These are phyloP conservation scores for Leistus spinibarbis DNA, from an alignment of 2,888 invertebrate genomes.

Conservation along the genomic window DNA sequence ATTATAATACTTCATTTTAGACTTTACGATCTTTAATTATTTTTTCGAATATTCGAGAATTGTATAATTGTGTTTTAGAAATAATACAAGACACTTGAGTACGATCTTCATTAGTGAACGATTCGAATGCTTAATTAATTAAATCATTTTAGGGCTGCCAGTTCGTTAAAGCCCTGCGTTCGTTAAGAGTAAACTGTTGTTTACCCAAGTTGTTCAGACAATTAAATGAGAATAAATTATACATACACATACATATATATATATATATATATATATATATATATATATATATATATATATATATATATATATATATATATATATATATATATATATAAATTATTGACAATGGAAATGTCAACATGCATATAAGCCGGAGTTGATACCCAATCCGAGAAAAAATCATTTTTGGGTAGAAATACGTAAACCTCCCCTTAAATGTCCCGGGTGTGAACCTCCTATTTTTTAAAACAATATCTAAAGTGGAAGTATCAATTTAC, in stretches of 20 bases:
- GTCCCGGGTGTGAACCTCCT: too few relatives aligned
- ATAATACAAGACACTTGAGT: constrained; percentile 12
- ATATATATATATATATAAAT: too few relatives aligned
- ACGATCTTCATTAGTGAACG: constrained; percentile 21
- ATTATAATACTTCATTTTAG: too few relatives aligned
- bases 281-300: too few relatives aligned
- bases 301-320: too few relatives aligned
- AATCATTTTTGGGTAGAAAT: too few relatives aligned
- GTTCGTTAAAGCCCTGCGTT: constrained; percentile 9
- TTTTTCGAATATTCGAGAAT: background rate
- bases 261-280: background rate
- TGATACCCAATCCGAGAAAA: too few relatives aligned
- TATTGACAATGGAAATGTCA: too few relatives aligned
- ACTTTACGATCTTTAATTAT: background rate
- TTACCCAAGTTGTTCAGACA: background rate
- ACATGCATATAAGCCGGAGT: too few relatives aligned
- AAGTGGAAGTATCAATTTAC: too few relatives aligned
- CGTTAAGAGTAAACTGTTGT: constrained; percentile 7
- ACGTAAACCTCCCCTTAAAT: too few relatives aligned
- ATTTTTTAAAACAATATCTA: too few relatives aligned
- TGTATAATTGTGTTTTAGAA: background rate
- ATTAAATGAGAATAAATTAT: background rate
- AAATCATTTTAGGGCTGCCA: constrained; percentile 23
- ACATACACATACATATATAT: background rate
- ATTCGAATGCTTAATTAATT: constrained; percentile 23